Evolutionary conservation across 2,113 vertebrate species (phyloP).

Genomic region (Colinus virginianus): DNA sequence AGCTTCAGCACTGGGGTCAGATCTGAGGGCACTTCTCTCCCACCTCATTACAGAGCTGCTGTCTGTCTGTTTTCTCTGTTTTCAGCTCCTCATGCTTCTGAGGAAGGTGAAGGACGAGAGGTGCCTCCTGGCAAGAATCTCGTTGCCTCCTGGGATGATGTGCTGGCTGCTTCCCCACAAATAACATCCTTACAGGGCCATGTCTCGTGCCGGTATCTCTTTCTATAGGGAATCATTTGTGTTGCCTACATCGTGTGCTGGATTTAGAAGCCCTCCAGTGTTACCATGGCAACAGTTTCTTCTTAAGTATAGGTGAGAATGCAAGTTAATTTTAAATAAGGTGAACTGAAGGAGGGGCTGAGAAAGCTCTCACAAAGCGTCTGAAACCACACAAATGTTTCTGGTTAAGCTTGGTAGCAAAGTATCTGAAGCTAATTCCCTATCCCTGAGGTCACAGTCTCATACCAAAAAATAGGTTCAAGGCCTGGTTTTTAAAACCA

Average conservation of each 20-base stretch:
- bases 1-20: neutral
- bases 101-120: neutral
- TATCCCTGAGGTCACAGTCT: neutral
- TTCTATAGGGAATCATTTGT: neutral
- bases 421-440: neutral
- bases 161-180: neutral
- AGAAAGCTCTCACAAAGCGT: slow-evolving; percentile 25
- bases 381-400: neutral
- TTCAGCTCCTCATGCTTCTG: neutral
- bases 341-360: slow-evolving; percentile 32
- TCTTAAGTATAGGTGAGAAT: slow-evolving; percentile 75
- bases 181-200: neutral
- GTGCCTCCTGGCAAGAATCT: fast-evolving
- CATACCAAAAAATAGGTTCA: neutral
- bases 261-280: slow-evolving; percentile 59
- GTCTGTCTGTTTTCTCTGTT: neutral
- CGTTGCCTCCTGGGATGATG: fast-evolving
- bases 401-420: slow-evolving; percentile 3
- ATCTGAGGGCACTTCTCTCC: neutral
- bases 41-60: fast-evolving
- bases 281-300: slow-evolving; percentile 72
- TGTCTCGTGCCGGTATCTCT: neutral
- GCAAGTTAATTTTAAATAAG: slow-evolving; percentile 77
- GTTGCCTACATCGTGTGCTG: slow-evolving; percentile 48
- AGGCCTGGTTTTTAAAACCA: neutral